Conservation (phyloP, 2,113 vertebrate genomes). For the Fukomys damarensis region DNA sequence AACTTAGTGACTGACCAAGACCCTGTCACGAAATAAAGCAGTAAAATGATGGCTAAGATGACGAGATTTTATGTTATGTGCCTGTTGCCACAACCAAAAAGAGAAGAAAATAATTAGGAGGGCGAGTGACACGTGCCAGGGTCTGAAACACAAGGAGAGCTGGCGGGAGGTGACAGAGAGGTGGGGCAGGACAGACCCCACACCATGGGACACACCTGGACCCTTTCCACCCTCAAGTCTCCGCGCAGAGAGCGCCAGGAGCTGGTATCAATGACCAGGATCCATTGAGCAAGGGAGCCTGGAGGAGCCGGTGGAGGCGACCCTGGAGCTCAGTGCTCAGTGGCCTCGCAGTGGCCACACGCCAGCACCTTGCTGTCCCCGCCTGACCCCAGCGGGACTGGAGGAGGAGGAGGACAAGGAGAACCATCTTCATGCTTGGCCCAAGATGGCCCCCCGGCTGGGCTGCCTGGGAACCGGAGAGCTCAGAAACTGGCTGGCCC, state of each 20-base stretch:
- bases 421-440: background rate
- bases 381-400: accelerated
- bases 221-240: background rate
- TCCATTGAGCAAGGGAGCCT: accelerated
- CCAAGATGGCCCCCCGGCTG: background rate
- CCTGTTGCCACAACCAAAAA: background rate
- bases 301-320: accelerated
- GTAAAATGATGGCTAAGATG: background rate
- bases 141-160: background rate
- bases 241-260: background rate
- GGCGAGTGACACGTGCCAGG: background rate
- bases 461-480: background rate
- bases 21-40: background rate
- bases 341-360: accelerated
- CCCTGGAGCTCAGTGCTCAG: background rate
- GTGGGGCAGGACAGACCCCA: background rate
- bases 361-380: accelerated
- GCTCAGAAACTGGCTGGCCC: background rate
- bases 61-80: background rate
- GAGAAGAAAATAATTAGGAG: background rate
- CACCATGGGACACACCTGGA: background rate
- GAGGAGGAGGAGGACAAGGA: background rate
- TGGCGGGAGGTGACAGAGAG: background rate
- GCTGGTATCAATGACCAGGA: background rate
- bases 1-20: background rate